These are phyloP conservation scores for Hemichromis elongatus DNA, from an alignment of 2,113 vertebrate genomes.

Conservation along the genomic window DNA sequence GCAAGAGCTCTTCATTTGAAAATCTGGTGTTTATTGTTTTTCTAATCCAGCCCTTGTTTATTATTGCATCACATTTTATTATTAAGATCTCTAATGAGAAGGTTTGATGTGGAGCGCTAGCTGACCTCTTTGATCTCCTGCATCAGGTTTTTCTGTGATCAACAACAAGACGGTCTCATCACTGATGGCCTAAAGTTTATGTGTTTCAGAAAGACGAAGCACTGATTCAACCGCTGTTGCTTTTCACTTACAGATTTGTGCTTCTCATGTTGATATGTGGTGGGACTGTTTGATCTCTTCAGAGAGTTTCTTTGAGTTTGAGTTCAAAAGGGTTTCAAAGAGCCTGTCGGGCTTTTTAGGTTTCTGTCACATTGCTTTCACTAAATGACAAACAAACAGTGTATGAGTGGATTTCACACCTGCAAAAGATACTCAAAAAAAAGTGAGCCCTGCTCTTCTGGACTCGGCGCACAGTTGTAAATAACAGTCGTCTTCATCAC, in stretches of 20 bases:
- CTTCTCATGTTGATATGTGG: neutral
- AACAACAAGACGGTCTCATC: neutral
- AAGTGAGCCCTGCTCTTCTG: neutral
- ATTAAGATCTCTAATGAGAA: neutral
- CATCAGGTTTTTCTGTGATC: neutral
- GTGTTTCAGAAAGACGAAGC: neutral
- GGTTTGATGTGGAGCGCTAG: neutral
- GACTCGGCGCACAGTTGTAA: neutral
- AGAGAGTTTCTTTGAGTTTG: slow-evolving; percentile 27
- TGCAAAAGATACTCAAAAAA: neutral
- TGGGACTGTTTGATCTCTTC: slow-evolving; percentile 22
- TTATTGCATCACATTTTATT: neutral
- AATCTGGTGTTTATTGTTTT: neutral
- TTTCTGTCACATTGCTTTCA: neutral
- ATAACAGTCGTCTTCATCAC: neutral
- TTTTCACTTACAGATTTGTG: neutral
- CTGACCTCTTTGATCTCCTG: neutral
- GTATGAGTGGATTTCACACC: neutral
- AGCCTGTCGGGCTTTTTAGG: slow-evolving; percentile 11
- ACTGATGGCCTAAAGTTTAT: neutral
- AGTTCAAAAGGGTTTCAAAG: slow-evolving; percentile 46
- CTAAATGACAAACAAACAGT: neutral
- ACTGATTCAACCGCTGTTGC: neutral
- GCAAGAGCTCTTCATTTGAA: neutral
- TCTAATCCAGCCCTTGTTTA: neutral